Conservation (phyloP, 1,140 invertebrate genomes). For the Dinothrombium tinctorium region DNA sequence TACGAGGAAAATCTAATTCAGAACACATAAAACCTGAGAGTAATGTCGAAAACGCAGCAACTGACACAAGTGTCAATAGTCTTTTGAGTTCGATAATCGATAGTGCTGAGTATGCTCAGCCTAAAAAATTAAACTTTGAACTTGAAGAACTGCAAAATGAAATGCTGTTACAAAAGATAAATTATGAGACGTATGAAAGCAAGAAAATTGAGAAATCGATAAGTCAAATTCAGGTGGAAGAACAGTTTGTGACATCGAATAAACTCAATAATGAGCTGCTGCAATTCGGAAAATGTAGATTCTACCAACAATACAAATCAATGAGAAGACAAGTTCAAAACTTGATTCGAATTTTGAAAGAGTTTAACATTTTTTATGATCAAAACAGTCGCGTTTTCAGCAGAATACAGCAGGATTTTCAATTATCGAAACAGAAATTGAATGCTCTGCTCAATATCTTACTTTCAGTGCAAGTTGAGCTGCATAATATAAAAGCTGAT, state of each 20-base stretch:
- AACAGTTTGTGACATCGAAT: slow-evolving; percentile 67
- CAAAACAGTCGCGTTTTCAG: slow-evolving; percentile 95
- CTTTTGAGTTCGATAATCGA: slow-evolving; percentile 15
- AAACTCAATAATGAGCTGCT: slow-evolving; percentile 74
- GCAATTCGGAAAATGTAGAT: slow-evolving; percentile 78
- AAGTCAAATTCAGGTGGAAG: slow-evolving; percentile 91
- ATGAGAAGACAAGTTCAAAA: slow-evolving; percentile 98
- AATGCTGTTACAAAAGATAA: slow-evolving; percentile 92
- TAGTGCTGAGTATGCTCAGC: slow-evolving; percentile 35
- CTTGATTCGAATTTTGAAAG: slow-evolving; percentile 73
- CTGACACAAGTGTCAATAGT: background rate
- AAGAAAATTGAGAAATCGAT: slow-evolving; percentile 90
- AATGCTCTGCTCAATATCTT: slow-evolving; percentile 30
- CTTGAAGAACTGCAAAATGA: slow-evolving; percentile 76
- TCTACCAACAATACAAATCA: slow-evolving; percentile 86
- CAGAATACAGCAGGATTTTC: slow-evolving; percentile 75
- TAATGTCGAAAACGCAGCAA: background rate
- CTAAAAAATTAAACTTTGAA: slow-evolving; percentile 32
- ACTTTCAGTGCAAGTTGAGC: slow-evolving; percentile 54
- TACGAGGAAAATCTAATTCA: slow-evolving; percentile 14
- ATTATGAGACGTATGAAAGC: slow-evolving; percentile 95
- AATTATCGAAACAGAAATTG: slow-evolving; percentile 51
- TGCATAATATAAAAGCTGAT: slow-evolving; percentile 74
- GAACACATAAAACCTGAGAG: slow-evolving; percentile 13
- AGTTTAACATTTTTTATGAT: slow-evolving; percentile 95